Evolutionary conservation across 2,797 vertebrate genomes (phyloP).

Genomic region (Novumbra hubbsi): DNA sequence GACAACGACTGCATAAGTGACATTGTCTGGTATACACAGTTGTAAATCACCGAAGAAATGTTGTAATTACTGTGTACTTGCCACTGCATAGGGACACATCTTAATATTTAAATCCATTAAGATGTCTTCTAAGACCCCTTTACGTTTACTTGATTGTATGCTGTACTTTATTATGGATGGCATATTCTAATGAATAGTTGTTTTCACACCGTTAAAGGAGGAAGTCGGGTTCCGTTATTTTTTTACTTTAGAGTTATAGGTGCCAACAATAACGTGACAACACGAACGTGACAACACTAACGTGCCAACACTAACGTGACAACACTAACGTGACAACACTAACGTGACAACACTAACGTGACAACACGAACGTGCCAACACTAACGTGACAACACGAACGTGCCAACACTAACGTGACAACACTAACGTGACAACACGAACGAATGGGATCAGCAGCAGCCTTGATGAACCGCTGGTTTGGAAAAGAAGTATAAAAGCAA

Average conservation of each 20-base stretch:
- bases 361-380: too few relatives aligned
- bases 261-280: too few relatives aligned
- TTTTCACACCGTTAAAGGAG: neutral
- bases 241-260: neutral
- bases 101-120: neutral
- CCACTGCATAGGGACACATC: neutral
- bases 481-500: constrained; percentile 41
- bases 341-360: neutral
- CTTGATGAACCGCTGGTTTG: neutral
- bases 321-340: neutral
- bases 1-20: constrained; percentile 20
- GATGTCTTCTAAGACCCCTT: neutral
- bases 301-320: neutral
- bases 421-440: neutral
- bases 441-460: neutral
- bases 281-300: too few relatives aligned
- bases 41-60: constrained; percentile 25
- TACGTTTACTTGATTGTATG: neutral
- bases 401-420: too few relatives aligned
- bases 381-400: too few relatives aligned
- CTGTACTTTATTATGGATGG: neutral
- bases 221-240: constrained; percentile 1
- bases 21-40: constrained; percentile 21
- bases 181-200: neutral
- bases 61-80: neutral